phyloP scores from a whole-genome alignment of 1,140 invertebrate genomes.

The Sesamia nonagrioides region DNA sequence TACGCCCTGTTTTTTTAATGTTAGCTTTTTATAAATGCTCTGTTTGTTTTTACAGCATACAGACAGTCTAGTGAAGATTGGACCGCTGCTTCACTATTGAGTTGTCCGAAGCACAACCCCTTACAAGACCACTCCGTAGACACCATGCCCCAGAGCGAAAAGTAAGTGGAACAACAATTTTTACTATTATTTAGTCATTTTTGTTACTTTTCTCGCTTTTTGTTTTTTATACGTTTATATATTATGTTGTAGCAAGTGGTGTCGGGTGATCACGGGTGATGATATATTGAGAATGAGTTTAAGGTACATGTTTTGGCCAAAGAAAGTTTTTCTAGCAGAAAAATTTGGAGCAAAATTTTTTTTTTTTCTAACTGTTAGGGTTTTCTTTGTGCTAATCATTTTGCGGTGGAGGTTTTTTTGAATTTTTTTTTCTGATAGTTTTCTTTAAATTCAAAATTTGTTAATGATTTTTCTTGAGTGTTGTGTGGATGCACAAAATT shows the following conservation, averaged over 20 bases:
- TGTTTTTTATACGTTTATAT: conserved; percentile 53
- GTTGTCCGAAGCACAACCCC: conserved; percentile 80
- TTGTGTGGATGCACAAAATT: conserved; percentile 53
- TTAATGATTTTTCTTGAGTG: conserved; percentile 42
- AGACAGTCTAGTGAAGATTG: conserved; percentile 86
- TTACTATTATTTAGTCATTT: background rate
- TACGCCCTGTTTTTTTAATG: no score
- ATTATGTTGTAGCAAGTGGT: conserved; percentile 81
- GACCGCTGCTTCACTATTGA: conserved; percentile 84
- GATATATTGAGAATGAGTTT: conserved; percentile 87
- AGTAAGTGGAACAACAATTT: conserved; percentile 67
- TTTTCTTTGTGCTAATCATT: conserved; percentile 52
- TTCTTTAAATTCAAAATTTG: background rate
- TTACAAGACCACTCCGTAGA: conserved; percentile 70
- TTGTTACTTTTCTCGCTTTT: conserved; percentile 27
- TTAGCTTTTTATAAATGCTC: no score
- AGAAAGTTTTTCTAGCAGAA: background rate
- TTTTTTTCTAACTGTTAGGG: conserved; percentile 31
- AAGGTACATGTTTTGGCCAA: conserved; percentile 73
- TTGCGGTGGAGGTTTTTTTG: conserved; percentile 48
- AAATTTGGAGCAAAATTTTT: conserved; percentile 25
- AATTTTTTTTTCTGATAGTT: background rate
- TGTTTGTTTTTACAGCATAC: conserved; percentile 68
- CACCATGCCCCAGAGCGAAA: conserved; percentile 76
- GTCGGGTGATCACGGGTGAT: conserved; percentile 86